These are phyloP conservation scores for Stictonetta naevosa DNA, from an alignment of 2,113 vertebrate genomes.

Conservation along the genomic window DNA sequence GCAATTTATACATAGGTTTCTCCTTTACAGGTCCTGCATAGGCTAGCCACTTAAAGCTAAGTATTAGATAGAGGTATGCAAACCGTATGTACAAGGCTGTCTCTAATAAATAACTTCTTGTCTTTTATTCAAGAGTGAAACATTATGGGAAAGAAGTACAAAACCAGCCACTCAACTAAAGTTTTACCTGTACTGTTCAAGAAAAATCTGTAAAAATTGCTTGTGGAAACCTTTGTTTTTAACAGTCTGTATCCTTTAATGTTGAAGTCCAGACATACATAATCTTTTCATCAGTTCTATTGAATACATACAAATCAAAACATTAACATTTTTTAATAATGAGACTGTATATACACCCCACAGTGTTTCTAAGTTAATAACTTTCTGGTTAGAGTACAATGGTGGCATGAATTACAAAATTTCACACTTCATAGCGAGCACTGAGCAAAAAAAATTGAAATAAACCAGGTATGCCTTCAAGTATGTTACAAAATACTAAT, in stretches of 20 bases:
- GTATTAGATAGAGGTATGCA: not conserved
- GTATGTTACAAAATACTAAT: constrained; percentile 18
- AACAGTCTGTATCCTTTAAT: constrained; percentile 66
- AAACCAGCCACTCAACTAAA: constrained; percentile 26
- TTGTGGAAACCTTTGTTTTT: constrained; percentile 72
- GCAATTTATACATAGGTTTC: constrained; percentile 49
- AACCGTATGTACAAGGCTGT: not conserved
- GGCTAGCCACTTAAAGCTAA: constrained; percentile 28
- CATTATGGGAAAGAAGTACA: not conserved
- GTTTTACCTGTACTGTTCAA: constrained; percentile 35
- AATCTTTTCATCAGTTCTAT: constrained; percentile 57
- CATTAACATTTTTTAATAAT: constrained; percentile 39
- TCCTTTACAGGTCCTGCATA: constrained; percentile 48
- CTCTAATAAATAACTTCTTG: constrained; percentile 24
- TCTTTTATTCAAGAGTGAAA: constrained; percentile 20
- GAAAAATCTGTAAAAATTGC: constrained; percentile 57
- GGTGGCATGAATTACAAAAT: constrained; percentile 29
- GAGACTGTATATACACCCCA: constrained; percentile 40
- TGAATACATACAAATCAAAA: constrained; percentile 60
- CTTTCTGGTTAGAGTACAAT: constrained; percentile 42
- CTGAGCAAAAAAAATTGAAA: constrained; percentile 18
- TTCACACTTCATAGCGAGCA: constrained; percentile 37
- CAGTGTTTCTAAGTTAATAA: constrained; percentile 37
- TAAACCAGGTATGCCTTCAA: not conserved
- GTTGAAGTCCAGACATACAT: constrained; percentile 59